Percentiles rank a stretch among this genome's conserved stretches.
Evolutionary conservation across 1,140 invertebrate genomes (phyloP).

Genomic region (Drosophila bifasciata): DNA sequence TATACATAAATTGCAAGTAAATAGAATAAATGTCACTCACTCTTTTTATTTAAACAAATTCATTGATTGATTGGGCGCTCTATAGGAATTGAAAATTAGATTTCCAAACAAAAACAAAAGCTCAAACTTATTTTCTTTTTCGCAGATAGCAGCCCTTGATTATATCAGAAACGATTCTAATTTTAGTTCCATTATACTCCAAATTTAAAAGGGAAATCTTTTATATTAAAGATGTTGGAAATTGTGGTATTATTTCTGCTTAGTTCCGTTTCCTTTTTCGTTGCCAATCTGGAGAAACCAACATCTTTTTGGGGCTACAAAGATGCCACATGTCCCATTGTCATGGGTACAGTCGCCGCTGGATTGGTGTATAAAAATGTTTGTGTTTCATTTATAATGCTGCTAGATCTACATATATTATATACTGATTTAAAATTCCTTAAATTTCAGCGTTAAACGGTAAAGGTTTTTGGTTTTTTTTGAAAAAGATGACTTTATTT

Average conservation of each 20-base stretch:
- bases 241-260: constrained; percentile 24
- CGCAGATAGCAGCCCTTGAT: background rate
- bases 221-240: too few species aligned
- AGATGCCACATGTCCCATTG: constrained; percentile 1
- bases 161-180: background rate
- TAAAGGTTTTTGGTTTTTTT: background rate
- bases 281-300: constrained; percentile 27
- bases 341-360: constrained; percentile 3
- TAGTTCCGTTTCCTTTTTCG: constrained; percentile 29
- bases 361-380: constrained; percentile 37
- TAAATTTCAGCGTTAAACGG: background rate
- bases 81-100: background rate
- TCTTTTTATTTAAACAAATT: constrained; percentile 72
- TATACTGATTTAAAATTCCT: background rate
- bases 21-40: constrained; percentile 80
- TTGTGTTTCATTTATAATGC: background rate
- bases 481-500: constrained; percentile 71
- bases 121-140: background rate
- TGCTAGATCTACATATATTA: background rate
- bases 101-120: too few species aligned
- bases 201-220: background rate
- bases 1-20: constrained; percentile 81
- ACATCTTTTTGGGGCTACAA: background rate
- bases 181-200: background rate
- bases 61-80: constrained; percentile 36